phyloP scores from a whole-genome alignment of 1,140 invertebrate species.

The Orussus abietinus region DNA sequence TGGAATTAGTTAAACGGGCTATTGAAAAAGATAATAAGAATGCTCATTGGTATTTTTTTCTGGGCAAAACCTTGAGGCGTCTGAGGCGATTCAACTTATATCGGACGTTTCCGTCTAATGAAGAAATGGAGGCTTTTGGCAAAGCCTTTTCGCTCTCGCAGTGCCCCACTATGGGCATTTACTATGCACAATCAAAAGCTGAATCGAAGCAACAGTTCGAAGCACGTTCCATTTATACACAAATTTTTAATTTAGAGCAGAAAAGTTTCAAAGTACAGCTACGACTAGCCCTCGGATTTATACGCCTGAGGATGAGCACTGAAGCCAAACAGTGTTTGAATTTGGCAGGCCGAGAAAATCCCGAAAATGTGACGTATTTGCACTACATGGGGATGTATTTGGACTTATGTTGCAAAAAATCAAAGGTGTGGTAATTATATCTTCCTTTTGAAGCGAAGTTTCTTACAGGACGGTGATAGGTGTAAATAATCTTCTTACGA shows the following conservation, averaged over 20 bases:
- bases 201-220: background rate
- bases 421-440: background rate
- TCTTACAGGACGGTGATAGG: too few species aligned
- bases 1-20: background rate
- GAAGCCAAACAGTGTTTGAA: background rate
- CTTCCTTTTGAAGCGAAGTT: too few species aligned
- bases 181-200: background rate
- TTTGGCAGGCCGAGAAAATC: background rate
- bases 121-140: background rate
- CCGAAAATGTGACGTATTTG: background rate
- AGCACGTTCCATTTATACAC: background rate
- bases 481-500: too few species aligned
- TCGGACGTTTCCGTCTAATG: background rate
- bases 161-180: background rate
- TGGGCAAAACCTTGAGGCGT: background rate
- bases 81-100: background rate
- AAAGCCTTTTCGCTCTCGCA: background rate
- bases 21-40: background rate
- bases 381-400: conserved; percentile 1
- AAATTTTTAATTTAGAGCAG: background rate
- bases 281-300: background rate
- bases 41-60: background rate
- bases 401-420: background rate
- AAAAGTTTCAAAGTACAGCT: background rate
- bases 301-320: background rate